Percentiles rank a stretch among this genome's conserved stretches.
Conservation (phyloP, 2,797 vertebrate genomes). For the Eleutherodactylus coqui region DNA sequence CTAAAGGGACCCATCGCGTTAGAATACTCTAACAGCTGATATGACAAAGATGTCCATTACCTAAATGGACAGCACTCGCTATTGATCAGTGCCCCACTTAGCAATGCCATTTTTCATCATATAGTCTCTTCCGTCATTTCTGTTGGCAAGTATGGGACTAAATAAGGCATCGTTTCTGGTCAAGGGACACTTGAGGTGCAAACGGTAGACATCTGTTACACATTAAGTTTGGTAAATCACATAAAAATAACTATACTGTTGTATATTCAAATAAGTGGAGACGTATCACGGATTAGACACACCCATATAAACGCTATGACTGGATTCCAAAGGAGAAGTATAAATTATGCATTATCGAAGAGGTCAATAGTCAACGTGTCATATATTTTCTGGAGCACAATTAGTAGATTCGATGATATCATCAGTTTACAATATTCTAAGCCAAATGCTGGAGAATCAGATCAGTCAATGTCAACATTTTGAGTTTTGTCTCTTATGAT, state of each 20-base stretch:
- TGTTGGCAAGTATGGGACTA: slow-evolving; percentile 73
- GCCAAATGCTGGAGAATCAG: neutral
- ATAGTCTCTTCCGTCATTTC: slow-evolving; percentile 78
- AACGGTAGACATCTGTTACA: slow-evolving; percentile 68
- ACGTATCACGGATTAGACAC: neutral
- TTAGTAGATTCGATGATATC: neutral
- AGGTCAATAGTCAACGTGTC: neutral
- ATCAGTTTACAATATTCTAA: neutral
- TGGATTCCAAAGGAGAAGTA: neutral
- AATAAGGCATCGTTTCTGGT: slow-evolving; percentile 71
- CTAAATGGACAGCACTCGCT: slow-evolving; percentile 90
- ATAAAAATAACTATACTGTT: neutral
- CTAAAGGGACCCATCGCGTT: slow-evolving; percentile 79
- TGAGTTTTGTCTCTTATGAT: neutral
- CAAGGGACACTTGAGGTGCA: slow-evolving; percentile 75
- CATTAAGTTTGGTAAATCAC: slow-evolving; percentile 25
- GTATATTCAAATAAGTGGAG: neutral
- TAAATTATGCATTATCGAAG: neutral
- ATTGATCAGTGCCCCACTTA: slow-evolving; percentile 87
- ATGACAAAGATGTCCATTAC: slow-evolving; percentile 90
- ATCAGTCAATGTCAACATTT: neutral
- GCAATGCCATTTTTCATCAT: slow-evolving; percentile 83
- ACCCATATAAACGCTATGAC: neutral
- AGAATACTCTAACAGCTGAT: slow-evolving; percentile 82
- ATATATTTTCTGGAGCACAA: neutral